A percentile compares a stretch with the other conserved stretches of the same genome.
phyloP scores from a whole-genome alignment of 2,888 invertebrate species.

The Zelleria hepariella region DNA sequence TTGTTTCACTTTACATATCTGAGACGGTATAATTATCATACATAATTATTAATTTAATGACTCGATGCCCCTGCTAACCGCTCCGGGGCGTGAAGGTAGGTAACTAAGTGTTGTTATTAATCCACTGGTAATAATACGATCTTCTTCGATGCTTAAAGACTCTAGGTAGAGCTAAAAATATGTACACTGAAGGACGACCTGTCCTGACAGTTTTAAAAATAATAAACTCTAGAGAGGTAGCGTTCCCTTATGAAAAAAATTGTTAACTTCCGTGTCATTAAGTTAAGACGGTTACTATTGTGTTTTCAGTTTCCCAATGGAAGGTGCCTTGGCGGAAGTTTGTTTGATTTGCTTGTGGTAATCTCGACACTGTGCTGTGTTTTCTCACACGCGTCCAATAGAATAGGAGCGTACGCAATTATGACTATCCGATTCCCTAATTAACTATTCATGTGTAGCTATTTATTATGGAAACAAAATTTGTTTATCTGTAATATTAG shows the following conservation, averaged over 20 bases:
- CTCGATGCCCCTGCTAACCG: no score
- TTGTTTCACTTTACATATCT: neutral
- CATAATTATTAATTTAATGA: no score
- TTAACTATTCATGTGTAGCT: no score
- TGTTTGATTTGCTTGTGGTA: constrained; percentile 49
- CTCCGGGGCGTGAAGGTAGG: no score
- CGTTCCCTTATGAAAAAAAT: neutral
- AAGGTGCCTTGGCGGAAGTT: constrained; percentile 36
- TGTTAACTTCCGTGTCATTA: neutral
- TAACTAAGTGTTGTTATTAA: no score
- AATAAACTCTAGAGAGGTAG: neutral
- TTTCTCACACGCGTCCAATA: constrained; percentile 26
- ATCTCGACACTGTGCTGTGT: constrained; percentile 21
- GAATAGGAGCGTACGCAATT: constrained; percentile 6
- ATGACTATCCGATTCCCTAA: neutral
- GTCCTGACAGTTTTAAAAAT: neutral
- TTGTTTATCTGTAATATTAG: no score
- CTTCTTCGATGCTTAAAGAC: neutral
- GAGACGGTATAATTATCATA: neutral
- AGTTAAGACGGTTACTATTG: constrained; percentile 13
- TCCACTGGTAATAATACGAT: no score
- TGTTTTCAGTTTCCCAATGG: constrained; percentile 19
- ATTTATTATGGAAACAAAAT: no score
- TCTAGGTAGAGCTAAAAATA: neutral
- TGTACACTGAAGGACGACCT: neutral